Evolutionary conservation across 2,888 invertebrate genomes (phyloP), one percentile per base, ranked within the genome.

Genomic region (Sarcophaga caerulescens): DNA sequence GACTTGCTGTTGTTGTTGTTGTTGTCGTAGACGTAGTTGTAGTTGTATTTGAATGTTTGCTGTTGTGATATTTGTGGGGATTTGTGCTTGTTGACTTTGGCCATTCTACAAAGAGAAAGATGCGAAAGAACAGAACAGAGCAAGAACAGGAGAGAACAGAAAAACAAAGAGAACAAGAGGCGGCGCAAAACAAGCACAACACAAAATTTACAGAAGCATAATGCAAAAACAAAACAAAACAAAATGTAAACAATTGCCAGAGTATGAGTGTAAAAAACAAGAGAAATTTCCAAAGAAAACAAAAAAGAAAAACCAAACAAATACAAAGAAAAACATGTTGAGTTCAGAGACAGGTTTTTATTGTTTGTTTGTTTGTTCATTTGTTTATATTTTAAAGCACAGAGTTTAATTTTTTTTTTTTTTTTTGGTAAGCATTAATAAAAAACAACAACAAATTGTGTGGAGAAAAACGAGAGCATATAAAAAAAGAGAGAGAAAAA

Each of bases 1-100:
- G 12, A 23, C 57, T 73, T 63, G 65, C 62, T 62, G 69, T 89
- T 84, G 80, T 84, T 69, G 89, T 87, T 69, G 87, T 76, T 83
- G 87, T 89, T 87, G 88, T 87, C 66, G 70, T 84, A 83, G 87
- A 87, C 82, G 84, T 65, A 79, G 69, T 80, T 84, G 80, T 86
- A 60, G 62, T 73, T n/a, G 60, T 65, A 84, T 81, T 78, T 77
- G 81, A 52, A 62, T 71, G 63, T 69, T 73, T 83, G 70, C 70
- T 84, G 84, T 65, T 68, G 83, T 79, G 79, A 84, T 70, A 60
- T 79, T 83, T 85, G 62, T 85, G 45, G 84, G 84, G 77, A 79
- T 84, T 84, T 84, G 79, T 87, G 88, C 81, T 87, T 87, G 90
- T 90, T 85, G 92, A 91, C 88, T 91, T 92, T 83, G 92, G 91